These are phyloP conservation scores for Cranoglanis bouderius DNA, from an alignment of 2,113 vertebrate species.

Conservation along the genomic window DNA sequence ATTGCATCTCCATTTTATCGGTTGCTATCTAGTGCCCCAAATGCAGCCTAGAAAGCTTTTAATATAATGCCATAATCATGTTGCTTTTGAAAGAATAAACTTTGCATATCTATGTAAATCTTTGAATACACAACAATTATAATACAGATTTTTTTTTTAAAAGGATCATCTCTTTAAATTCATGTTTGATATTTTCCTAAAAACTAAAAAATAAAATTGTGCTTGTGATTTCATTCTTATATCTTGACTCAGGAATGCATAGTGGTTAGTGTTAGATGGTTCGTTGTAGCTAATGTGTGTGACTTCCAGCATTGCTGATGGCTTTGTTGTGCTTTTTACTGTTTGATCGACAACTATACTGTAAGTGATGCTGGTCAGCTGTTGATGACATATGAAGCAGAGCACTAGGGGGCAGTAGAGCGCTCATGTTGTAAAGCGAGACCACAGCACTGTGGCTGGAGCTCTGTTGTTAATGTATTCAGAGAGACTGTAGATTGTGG, in stretches of 20 bases:
- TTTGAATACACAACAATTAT: neutral
- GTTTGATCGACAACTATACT: neutral
- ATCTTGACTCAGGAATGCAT: neutral
- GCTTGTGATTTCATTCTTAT: neutral
- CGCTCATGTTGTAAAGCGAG: neutral
- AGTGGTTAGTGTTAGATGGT: neutral
- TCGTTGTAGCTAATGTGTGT: neutral
- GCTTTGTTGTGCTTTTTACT: neutral
- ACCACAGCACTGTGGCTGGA: neutral
- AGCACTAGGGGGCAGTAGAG: conserved; percentile 29
- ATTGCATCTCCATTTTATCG: conserved; percentile 5
- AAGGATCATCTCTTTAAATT: neutral
- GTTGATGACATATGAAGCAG: neutral
- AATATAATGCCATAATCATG: neutral
- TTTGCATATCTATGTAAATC: neutral
- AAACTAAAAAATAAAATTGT: neutral
- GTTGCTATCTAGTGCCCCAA: neutral
- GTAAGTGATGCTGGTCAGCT: neutral
- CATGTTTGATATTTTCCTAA: neutral
- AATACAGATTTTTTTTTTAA: neutral
- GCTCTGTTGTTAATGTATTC: neutral
- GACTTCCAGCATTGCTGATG: neutral
- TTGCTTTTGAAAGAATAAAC: too few relatives aligned
- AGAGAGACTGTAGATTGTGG: conserved; percentile 17
- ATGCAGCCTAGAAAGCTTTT: neutral